phyloP scores from a whole-genome alignment of 1,140 invertebrate species.

The Ceratitis capitata region DNA sequence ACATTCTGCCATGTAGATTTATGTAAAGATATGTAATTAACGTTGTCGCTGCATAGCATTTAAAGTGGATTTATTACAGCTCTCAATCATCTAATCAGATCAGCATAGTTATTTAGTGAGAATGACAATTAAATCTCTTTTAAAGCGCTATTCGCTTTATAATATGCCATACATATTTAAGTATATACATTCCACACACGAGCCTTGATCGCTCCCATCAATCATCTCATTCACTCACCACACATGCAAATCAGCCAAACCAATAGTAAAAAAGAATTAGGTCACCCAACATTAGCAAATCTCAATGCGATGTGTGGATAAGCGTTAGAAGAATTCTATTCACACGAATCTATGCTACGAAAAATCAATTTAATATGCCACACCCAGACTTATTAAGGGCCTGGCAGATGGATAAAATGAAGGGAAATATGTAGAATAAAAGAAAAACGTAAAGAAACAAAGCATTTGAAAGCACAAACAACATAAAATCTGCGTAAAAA shows the following conservation, averaged over 20 bases:
- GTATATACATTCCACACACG: not conserved
- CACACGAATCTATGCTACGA: not conserved
- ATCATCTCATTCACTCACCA: not conserved
- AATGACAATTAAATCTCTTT: no score
- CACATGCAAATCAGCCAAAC: not conserved
- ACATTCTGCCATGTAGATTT: no score
- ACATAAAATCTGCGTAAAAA: not conserved
- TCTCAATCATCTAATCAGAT: not conserved
- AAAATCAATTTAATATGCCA: constrained; percentile 12
- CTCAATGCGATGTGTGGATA: no score
- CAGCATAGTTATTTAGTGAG: no score
- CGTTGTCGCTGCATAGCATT: no score
- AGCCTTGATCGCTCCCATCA: not conserved
- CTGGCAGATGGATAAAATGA: no score
- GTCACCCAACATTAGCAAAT: not conserved
- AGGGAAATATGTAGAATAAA: no score
- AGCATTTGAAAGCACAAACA: not conserved
- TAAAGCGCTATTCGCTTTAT: no score
- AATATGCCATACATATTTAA: no score
- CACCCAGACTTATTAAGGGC: constrained; percentile 36
- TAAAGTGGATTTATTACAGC: not conserved
- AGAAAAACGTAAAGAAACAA: not conserved
- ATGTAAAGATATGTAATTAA: no score
- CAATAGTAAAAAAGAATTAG: no score
- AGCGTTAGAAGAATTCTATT: not conserved